Base-by-base conservation (phyloP, 2,113 vertebrate genomes). In the Isichthys henryi region DNA sequence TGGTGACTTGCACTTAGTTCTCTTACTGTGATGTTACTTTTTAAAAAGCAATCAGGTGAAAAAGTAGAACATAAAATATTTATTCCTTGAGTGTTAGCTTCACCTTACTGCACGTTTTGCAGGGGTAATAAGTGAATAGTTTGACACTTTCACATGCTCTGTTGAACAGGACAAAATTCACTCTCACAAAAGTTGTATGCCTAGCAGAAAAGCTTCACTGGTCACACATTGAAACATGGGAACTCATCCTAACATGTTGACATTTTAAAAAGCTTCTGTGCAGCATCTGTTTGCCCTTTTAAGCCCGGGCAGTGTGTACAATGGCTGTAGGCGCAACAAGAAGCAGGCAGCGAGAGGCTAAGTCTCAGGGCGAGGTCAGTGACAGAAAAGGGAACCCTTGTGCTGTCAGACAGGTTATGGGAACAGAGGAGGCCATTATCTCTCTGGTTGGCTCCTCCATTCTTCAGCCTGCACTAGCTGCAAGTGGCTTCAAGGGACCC, bases 371-470 rank as follows among this genome's bases (percentile, higher is more conserved):
- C n/a, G 46, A 80, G 70, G 88, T 46, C 66, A 27, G 31, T 77
- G 39, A 53, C 6, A 35, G 74, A 90, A 43, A 45, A 48, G 43
- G 48, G 53, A 88, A 84, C 84, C 58, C 48, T 31, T 74, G 56
- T 89, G 21, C 21, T 21, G 84, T 90, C 89, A 87, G 91, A 89
- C 86, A 91, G 74, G 88, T 80, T 84, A 86, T 31, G 7, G 49
- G 82, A 56, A 90, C 66, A 86, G 77, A 88, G 86, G 89, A 90
- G 86, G 87, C 77, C 90, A 77, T 90, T 90, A 91, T 62, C 43
- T 39, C 45, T 43, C 31, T 45, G 10, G 87, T 82, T 86, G 50
- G 56, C 82, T 56, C 83, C 45, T 35, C 62, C 82, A 39, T 85
- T 56, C 4, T 45, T 43, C 39, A 50, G 10, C 58, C 6, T 50